phyloP scores from a whole-genome alignment of 2,888 invertebrate species.

The Horisme vitalbata region DNA sequence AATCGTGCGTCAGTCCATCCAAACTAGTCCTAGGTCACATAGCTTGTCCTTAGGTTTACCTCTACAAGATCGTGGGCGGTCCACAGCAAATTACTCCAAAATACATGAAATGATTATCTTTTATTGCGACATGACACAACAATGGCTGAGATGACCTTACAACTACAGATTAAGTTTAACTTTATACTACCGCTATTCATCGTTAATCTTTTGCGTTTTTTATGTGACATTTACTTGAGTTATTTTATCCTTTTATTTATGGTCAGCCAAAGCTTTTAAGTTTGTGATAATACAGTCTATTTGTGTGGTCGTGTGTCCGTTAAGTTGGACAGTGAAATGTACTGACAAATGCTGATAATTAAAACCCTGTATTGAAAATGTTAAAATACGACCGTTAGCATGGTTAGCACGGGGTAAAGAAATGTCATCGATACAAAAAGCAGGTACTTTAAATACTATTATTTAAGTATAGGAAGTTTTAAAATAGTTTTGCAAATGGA shows the following conservation, averaged over 20 bases:
- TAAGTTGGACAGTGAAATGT: constrained; percentile 31
- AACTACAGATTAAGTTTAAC: constrained; percentile 54
- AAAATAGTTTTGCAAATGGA: constrained; percentile 8
- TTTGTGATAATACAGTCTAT: constrained; percentile 38
- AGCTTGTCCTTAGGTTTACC: constrained; percentile 28
- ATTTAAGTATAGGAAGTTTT: background rate
- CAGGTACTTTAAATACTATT: background rate
- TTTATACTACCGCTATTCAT: constrained; percentile 47
- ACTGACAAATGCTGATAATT: background rate
- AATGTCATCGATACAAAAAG: background rate
- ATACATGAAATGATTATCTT: constrained; percentile 73
- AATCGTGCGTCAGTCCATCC: background rate
- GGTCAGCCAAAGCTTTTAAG: constrained; percentile 36
- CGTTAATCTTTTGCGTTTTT: constrained; percentile 37
- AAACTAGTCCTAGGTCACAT: constrained; percentile 22
- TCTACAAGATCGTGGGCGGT: constrained; percentile 54
- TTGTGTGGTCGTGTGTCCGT: constrained; percentile 58
- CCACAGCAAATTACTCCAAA: constrained; percentile 68
- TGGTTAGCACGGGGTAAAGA: background rate
- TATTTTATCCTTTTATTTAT: constrained; percentile 33
- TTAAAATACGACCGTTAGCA: no score
- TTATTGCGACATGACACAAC: constrained; percentile 70
- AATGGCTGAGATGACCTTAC: constrained; percentile 73
- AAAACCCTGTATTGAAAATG: background rate
- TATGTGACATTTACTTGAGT: constrained; percentile 33